phyloP scores from a whole-genome alignment of 2,113 vertebrate genomes.

The Malurus elegans region DNA sequence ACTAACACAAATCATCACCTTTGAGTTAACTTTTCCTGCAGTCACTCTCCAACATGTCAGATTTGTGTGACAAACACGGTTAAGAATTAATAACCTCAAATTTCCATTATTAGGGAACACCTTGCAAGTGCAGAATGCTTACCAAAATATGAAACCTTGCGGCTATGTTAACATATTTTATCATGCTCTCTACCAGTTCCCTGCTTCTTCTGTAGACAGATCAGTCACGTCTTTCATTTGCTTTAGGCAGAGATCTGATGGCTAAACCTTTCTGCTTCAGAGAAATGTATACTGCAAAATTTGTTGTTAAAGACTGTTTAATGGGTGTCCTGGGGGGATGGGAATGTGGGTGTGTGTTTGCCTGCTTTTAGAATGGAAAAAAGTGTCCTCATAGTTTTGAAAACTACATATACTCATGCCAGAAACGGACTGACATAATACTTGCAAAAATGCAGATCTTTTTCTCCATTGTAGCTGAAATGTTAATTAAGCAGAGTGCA shows the following conservation, averaged over 20 bases:
- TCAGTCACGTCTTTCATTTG: background rate
- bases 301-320: background rate
- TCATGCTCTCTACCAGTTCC: background rate
- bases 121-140: background rate
- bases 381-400: background rate
- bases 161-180: background rate
- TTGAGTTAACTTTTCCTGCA: background rate
- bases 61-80: background rate
- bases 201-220: background rate
- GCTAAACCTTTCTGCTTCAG: background rate
- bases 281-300: background rate
- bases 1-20: background rate
- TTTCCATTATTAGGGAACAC: background rate
- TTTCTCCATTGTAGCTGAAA: background rate
- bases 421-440: background rate
- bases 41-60: background rate
- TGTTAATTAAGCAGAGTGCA: background rate
- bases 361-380: background rate
- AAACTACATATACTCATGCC: background rate
- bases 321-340: background rate
- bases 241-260: background rate
- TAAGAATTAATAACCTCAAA: background rate
- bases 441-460: background rate
- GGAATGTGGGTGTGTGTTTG: background rate
- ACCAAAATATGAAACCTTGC: background rate